Percentiles rank a stretch among this genome's conserved stretches.
Conservation (phyloP, 64 coral and sea anemone genomes). For the Dendrophyllia cribrosa region DNA sequence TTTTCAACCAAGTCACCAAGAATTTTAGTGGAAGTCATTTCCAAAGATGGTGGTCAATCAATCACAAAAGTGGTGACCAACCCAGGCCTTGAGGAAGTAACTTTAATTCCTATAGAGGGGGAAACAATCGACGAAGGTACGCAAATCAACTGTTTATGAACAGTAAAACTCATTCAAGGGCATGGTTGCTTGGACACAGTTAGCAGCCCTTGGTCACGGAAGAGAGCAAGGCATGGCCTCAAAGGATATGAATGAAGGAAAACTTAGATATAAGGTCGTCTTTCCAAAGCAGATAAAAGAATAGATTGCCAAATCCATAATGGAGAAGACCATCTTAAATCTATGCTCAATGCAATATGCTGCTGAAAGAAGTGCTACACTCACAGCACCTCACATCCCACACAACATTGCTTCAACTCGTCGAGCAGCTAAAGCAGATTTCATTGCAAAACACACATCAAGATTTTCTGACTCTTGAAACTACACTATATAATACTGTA, state of each 20-base stretch:
- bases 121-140: conserved; percentile 26
- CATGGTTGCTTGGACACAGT: neutral
- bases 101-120: conserved; percentile 11
- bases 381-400: conserved; percentile 5
- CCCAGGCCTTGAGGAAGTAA: conserved; percentile 21
- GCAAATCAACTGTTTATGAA: neutral
- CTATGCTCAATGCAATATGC: conserved; percentile 26
- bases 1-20: conserved; percentile 19
- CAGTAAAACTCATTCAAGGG: too few relatives aligned
- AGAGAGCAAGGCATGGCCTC: neutral
- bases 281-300: conserved; percentile 20
- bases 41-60: conserved; percentile 12
- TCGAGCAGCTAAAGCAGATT: conserved; percentile 23
- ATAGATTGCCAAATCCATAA: conserved; percentile 37
- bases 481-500: too few relatives aligned
- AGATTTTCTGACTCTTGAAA: too few relatives aligned
- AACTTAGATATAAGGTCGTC: conserved; percentile 15
- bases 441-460: neutral
- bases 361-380: conserved; percentile 35
- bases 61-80: conserved; percentile 7
- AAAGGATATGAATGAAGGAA: conserved; percentile 1
- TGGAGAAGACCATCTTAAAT: conserved; percentile 27
- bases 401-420: conserved; percentile 18
- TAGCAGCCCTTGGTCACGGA: conserved; percentile 45
- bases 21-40: conserved; percentile 26